Conservation (phyloP, 2,113 vertebrate genomes). For the Gymnogyps californianus region DNA sequence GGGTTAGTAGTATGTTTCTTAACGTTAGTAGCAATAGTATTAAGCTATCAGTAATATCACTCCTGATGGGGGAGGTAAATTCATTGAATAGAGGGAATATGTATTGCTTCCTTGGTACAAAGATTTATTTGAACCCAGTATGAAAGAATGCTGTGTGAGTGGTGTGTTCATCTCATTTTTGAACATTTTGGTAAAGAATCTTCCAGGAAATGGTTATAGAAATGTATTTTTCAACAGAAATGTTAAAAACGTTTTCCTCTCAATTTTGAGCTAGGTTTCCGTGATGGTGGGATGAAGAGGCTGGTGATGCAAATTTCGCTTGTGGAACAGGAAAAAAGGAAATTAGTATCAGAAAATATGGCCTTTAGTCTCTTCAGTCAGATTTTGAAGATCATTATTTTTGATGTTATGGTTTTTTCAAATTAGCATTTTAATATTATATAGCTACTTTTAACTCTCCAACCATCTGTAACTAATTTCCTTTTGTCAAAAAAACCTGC, state of each 20-base stretch:
- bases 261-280: not conserved
- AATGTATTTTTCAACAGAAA: not conserved
- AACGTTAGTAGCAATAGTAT: not conserved
- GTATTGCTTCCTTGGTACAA: not conserved
- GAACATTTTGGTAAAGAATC: not conserved
- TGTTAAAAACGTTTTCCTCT: not conserved
- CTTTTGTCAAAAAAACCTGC: not conserved
- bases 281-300: not conserved
- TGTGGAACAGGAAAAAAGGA: not conserved
- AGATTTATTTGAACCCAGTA: not conserved
- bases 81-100: not conserved
- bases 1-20: not conserved
- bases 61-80: not conserved
- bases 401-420: not conserved
- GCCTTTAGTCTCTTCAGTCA: not conserved
- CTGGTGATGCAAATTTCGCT: not conserved
- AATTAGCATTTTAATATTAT: constrained; percentile 10
- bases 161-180: not conserved
- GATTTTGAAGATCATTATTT: constrained; percentile 10
- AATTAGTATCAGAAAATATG: not conserved
- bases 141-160: not conserved
- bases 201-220: not conserved
- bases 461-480: constrained; percentile 10
- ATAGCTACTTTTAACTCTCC: not conserved
- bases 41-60: not conserved